Evolutionary conservation across 2,113 vertebrate genomes (phyloP), one percentile per base, ranked within the genome.

Genomic region (Erinaceus europaeus): DNA sequence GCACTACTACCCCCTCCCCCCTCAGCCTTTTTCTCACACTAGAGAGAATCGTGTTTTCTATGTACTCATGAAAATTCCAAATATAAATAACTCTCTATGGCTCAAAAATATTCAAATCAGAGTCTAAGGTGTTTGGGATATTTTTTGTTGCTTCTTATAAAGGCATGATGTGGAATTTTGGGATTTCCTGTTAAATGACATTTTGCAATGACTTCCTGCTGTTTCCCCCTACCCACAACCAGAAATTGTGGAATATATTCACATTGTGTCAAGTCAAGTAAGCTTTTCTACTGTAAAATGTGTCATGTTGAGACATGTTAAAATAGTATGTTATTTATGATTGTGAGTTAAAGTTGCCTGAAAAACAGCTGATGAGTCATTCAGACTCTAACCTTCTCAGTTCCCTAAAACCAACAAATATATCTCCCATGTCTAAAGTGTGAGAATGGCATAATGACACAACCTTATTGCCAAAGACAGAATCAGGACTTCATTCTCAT

Each of bases 221-320:
- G 59, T 46, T 92, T 93, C 86, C 44, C 71, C 69, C 34, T 76
- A 65, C 34, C 65, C 42, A 57, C 59, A 65, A 91, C 65, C 50
- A 61, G 42, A 80, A 68, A 67, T 40, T 21, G 32, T 71, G 36
- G 17, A 42, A 68, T 25, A 65, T 1, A 53, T 40, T 90, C 36
- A 59, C 34, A 62, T n/a, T 27, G 68, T 93, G 36, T 82, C 71
- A 90, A 71, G 36, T 32, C 89, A 57, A 74, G 87, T 80, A 86
- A 91, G 71, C 84, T 42, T 50, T 86, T 83, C 76, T 90, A 78
- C 89, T 86, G 91, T 78, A 55, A 42, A 87, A 20, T 81, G 83
- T 81, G 64, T 87, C 69, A 64, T 34, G 15, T 18, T 36, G 34
- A 27, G 34, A 25, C 18, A 21, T n/a, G n/a, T n/a, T 13, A 62